Evolutionary conservation across 1,140 invertebrate species (phyloP).

Genomic region (Drosophila varians): DNA sequence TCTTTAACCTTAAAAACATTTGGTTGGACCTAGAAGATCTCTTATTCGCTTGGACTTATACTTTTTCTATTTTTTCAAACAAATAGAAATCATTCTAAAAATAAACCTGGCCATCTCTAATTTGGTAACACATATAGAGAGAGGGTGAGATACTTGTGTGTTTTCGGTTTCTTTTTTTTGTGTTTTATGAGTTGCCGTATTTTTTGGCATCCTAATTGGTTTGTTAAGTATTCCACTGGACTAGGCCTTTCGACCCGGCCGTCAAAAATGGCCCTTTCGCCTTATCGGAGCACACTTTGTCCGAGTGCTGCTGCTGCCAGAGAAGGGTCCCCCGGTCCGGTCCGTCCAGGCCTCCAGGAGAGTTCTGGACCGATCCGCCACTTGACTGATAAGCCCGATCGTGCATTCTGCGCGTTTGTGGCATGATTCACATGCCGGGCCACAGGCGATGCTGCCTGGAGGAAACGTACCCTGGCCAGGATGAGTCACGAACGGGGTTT

Average conservation of each 20-base stretch:
- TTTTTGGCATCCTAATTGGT: constrained; percentile 81
- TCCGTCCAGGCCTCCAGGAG: constrained; percentile 54
- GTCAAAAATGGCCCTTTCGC: constrained; percentile 57
- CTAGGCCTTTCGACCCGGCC: constrained; percentile 18
- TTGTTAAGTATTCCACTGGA: constrained; percentile 70
- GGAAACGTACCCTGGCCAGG: constrained; percentile 10
- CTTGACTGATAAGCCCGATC: constrained; percentile 60
- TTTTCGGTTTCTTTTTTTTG: constrained; percentile 28
- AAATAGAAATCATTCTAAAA: not conserved
- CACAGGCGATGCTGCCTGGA: constrained; percentile 53
- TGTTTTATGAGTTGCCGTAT: constrained; percentile 67
- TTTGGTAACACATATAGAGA: constrained; percentile 51
- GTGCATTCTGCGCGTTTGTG: constrained; percentile 42
- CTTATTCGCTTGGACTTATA: no score
- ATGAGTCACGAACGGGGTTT: constrained; percentile 40
- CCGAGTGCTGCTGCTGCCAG: constrained; percentile 41
- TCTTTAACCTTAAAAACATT: no score
- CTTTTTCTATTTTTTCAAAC: not conserved
- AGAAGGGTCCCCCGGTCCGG: not conserved
- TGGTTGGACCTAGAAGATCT: no score
- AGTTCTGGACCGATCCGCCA: constrained; percentile 7
- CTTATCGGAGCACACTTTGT: constrained; percentile 78
- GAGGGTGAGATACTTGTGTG: constrained; percentile 31
- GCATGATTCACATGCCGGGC: constrained; percentile 61
- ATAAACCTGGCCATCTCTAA: constrained; percentile 21